These are phyloP conservation scores for Drosophila ochracea DNA, from an alignment of 2,888 invertebrate species.

Conservation along the genomic window DNA sequence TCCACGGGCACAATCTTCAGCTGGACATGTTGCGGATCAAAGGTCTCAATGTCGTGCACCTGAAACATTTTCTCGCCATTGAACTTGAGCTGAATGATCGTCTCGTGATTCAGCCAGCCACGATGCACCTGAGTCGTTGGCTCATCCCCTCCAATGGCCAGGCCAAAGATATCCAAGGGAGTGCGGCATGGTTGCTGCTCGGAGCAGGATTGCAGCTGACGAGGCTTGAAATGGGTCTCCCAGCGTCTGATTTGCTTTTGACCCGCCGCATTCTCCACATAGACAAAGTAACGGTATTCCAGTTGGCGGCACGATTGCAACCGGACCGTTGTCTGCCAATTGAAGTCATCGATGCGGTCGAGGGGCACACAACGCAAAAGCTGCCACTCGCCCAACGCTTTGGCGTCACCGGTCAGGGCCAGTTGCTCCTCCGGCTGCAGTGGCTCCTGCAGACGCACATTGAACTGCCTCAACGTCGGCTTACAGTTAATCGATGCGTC, in stretches of 20 bases:
- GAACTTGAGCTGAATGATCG: constrained; percentile 92
- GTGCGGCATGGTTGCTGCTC: constrained; percentile 47
- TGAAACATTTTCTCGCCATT: constrained; percentile 90
- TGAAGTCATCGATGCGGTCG: constrained; percentile 62
- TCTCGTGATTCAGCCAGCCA: constrained; percentile 93
- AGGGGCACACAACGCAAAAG: constrained; percentile 87
- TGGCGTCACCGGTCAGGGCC: constrained; percentile 89
- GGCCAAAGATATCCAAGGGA: constrained; percentile 61
- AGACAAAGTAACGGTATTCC: constrained; percentile 82
- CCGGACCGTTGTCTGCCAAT: constrained; percentile 88
- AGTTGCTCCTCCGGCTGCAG: constrained; percentile 88
- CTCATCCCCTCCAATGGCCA: constrained; percentile 32
- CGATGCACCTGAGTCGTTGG: constrained; percentile 86
- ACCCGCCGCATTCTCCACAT: constrained; percentile 76
- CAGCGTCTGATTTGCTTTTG: constrained; percentile 83
- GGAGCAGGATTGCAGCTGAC: constrained; percentile 59
- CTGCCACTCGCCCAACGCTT: constrained; percentile 90
- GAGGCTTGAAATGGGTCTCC: constrained; percentile 87
- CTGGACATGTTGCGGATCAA: constrained; percentile 84
- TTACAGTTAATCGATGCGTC: constrained; percentile 48
- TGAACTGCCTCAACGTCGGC: constrained; percentile 70
- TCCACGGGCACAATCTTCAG: constrained; percentile 86
- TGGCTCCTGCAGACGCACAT: constrained; percentile 84
- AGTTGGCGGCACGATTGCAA: constrained; percentile 87
- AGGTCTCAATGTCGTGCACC: constrained; percentile 85